Evolutionary conservation across 2,113 vertebrate species (phyloP).

Genomic region (Heterocephalus glaber): DNA sequence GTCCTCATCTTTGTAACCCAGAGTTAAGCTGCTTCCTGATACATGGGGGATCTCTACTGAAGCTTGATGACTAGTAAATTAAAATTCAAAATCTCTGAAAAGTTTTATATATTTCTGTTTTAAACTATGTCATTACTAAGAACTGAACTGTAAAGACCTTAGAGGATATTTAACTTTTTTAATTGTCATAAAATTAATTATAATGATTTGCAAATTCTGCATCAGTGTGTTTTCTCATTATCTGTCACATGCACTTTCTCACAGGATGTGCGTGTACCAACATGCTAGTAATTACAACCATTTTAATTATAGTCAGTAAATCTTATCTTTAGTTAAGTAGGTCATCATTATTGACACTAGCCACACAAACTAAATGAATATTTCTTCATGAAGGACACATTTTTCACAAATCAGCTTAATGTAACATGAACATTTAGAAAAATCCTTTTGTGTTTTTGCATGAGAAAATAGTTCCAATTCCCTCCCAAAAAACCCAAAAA

Average conservation of each 20-base stretch:
- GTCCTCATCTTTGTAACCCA: background rate
- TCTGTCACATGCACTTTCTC: background rate
- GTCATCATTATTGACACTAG: background rate
- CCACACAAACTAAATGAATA: background rate
- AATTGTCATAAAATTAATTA: background rate
- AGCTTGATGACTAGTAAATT: background rate
- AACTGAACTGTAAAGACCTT: background rate
- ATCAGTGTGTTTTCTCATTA: background rate
- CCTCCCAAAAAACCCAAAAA: conserved; percentile 18
- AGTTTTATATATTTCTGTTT: background rate
- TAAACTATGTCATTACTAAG: background rate
- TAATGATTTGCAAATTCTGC: background rate
- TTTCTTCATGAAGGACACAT: conserved; percentile 37
- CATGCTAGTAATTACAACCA: background rate
- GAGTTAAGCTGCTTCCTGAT: background rate
- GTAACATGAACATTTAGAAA: background rate
- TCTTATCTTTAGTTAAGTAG: background rate
- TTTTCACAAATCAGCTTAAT: conserved; percentile 5
- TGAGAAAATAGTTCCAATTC: conserved; percentile 49
- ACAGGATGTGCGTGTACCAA: background rate
- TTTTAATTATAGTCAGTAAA: background rate
- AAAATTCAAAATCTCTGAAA: background rate
- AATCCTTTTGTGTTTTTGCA: conserved; percentile 28
- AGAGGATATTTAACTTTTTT: background rate
- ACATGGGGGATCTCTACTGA: background rate